A percentile compares a stretch with the other conserved stretches of the same genome.
Conservation (phyloP, 2,888 invertebrate species). For the Tenthredo mesomela region DNA sequence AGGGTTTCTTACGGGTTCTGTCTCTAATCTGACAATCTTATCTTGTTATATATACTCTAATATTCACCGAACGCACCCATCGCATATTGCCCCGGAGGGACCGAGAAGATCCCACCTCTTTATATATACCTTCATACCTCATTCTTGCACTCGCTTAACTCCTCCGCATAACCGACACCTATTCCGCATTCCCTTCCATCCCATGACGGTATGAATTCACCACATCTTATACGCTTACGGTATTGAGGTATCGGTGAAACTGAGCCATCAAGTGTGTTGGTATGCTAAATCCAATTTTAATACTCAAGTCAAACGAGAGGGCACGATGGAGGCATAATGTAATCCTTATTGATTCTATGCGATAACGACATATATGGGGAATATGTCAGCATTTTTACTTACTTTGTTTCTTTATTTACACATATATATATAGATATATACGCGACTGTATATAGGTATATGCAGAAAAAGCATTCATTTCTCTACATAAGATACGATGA, state of each 20-base stretch:
- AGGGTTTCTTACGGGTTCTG: conserved; percentile 11
- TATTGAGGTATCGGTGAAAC: not conserved
- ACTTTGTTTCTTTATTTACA: not conserved
- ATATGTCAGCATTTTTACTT: conserved; percentile 22
- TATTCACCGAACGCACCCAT: conserved; percentile 2
- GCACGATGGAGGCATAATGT: conserved; percentile 36
- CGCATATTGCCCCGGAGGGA: not conserved
- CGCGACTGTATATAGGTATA: not conserved
- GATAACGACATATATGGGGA: conserved; percentile 28
- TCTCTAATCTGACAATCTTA: conserved; percentile 21
- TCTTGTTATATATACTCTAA: conserved; percentile 5
- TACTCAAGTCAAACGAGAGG: conserved; percentile 54
- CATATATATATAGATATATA: not conserved
- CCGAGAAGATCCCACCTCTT: not conserved
- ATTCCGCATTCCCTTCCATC: conserved; percentile 28
- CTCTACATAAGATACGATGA: not conserved
- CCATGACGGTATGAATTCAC: not conserved
- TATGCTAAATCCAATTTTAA: conserved; percentile 62
- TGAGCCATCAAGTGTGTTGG: conserved; percentile 32
- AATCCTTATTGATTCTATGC: conserved; percentile 43
- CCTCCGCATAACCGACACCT: not conserved
- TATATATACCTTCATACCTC: not conserved
- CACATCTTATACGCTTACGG: not conserved
- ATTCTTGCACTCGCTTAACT: conserved; percentile 1
- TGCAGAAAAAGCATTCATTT: not conserved